Evolutionary conservation across 2,113 vertebrate genomes (phyloP).

Genomic region (Pygoscelis adeliae): DNA sequence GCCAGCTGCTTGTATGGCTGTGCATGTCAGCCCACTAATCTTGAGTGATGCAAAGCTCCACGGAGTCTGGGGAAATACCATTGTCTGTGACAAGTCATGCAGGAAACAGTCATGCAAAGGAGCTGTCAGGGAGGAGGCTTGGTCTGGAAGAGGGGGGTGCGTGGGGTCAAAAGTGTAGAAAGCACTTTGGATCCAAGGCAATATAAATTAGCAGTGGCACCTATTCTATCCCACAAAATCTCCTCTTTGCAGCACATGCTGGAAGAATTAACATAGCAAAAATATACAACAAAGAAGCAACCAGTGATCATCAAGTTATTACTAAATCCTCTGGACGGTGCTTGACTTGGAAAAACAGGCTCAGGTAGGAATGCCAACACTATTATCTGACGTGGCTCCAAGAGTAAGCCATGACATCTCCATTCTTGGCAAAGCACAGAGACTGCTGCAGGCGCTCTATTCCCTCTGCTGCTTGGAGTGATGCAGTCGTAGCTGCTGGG

Average conservation of each 20-base stretch:
- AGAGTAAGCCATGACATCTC: background rate
- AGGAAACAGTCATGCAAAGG: slow-evolving; percentile 34
- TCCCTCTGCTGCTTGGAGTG: background rate
- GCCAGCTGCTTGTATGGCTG: background rate
- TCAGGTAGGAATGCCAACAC: slow-evolving; percentile 30
- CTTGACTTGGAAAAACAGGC: slow-evolving; percentile 1
- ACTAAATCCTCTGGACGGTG: background rate
- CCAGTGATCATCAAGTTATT: slow-evolving; percentile 1
- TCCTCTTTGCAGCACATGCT: background rate
- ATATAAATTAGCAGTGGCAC: background rate
- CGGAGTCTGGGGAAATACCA: slow-evolving; percentile 9
- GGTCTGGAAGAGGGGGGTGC: background rate
- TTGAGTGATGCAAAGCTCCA: background rate
- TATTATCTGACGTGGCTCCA: background rate
- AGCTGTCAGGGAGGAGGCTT: slow-evolving; percentile 20
- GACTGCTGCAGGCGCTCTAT: background rate
- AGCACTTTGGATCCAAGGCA: slow-evolving; percentile 30
- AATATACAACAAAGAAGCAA: slow-evolving; percentile 13
- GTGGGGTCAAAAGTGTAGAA: slow-evolving; percentile 51
- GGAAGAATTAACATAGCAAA: slow-evolving; percentile 3
- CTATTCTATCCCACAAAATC: background rate
- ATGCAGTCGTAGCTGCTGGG: background rate
- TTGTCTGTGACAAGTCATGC: slow-evolving; percentile 50
- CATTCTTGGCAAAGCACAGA: background rate
- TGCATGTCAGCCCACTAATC: slow-evolving; percentile 1